Percentiles rank a stretch among this genome's conserved stretches.
These are phyloP conservation scores for Takifugu flavidus DNA, from an alignment of 2,113 vertebrate genomes.

Conservation along the genomic window DNA sequence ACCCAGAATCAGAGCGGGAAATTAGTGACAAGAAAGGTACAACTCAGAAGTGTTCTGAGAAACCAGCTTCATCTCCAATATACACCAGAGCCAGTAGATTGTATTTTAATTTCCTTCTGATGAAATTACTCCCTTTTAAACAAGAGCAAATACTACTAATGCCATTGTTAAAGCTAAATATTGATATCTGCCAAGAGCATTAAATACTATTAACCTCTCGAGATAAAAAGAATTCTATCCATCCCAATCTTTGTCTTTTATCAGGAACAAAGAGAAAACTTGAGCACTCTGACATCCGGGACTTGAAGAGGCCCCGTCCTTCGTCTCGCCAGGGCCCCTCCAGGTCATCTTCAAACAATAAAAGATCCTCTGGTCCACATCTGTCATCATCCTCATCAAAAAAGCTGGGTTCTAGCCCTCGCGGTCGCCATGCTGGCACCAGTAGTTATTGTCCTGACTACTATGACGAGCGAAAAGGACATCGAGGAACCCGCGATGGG, in stretches of 20 bases:
- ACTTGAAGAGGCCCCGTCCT: conserved; percentile 84
- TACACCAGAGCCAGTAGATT: neutral
- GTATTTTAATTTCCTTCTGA: too few species aligned
- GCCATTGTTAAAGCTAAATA: too few species aligned
- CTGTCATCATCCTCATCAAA: conserved; percentile 79
- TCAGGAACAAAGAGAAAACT: conserved; percentile 93
- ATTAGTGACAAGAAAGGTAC: conserved; percentile 94
- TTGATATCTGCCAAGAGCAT: too few species aligned
- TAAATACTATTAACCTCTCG: too few species aligned
- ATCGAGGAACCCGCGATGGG: conserved; percentile 25
- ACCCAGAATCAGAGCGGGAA: conserved; percentile 91
- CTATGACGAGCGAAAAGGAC: conserved; percentile 85
- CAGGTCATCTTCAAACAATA: conserved; percentile 75
- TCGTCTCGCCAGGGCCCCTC: conserved; percentile 80
- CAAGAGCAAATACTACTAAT: too few species aligned
- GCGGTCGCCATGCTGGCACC: conserved; percentile 69
- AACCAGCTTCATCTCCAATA: too few species aligned
- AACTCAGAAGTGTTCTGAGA: too few species aligned
- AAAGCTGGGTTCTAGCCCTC: conserved; percentile 71
- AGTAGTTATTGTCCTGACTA: conserved; percentile 85
- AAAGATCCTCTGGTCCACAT: conserved; percentile 64
- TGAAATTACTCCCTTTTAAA: too few species aligned
- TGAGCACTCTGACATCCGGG: conserved; percentile 81
- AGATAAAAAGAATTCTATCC: neutral
- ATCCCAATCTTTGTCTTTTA: neutral